Base-by-base conservation (phyloP, 2,113 vertebrate genomes). In the Smithornis capensis region DNA sequence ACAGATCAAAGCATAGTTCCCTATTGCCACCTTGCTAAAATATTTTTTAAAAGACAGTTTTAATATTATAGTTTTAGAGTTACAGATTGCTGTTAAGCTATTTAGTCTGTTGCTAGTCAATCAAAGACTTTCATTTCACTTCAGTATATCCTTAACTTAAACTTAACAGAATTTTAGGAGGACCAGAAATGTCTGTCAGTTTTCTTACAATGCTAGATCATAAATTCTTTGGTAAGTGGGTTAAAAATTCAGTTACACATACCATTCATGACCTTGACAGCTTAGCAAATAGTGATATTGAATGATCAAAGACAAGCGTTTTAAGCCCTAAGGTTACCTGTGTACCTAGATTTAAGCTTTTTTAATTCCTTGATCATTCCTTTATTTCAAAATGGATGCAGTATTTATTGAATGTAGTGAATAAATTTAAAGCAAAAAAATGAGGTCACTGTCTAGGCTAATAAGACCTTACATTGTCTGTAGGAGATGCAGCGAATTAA, bases 1-100 rank as follows among this genome's bases (percentile, higher is more conserved):
- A 97, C 97, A 97, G 97, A 97, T 97, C 96, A 98, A 98, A 98
- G 96, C 91, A 91, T 83, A 88, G 87, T 97, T 98, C 45, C 62
- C 95, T 96, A 96, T 97, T 97, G 96, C 96, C 94, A 98, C 97
- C 97, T 98, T 97, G 93, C 96, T 98, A 96, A 98, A 98, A 97
- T 98, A 97, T 97, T 98, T 97, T 98, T 97, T 96, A 92, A 94
- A 97, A 97, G 95, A 92, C 96, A 96, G 88, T 95, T 97, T 98
- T 97, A 97, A 96, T 98, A 97, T 98, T 97, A 83, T 4, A 94
- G 74, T 97, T 98, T 98, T 97, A 98, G 96, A 97, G 95, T 90
- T 98, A 97, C 96, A 97, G 92, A 97, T 98, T 98, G 96, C 92
- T 95, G 83, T 96, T 97, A 98, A 97, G 94, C 96, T 97, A 91